Base-by-base conservation (phyloP, 2,113 vertebrate species). In the Hucho hucho region DNA sequence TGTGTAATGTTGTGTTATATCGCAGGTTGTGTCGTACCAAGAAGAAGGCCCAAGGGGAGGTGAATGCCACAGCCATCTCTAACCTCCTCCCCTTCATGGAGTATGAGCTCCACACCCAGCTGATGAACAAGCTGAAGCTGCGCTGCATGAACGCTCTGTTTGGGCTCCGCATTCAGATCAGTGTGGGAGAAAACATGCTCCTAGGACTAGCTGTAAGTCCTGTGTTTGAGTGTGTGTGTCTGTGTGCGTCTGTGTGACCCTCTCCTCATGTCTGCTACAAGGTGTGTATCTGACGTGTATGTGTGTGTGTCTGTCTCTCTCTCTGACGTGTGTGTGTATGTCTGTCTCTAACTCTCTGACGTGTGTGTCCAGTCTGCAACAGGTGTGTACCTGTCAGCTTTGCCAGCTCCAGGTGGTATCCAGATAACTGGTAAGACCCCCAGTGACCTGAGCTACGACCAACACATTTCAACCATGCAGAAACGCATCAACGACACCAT, bases 61-160 rank as follows among this genome's bases (percentile, higher is more conserved):
- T 95, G 37, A 99, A 99, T 1, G 98, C 98, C 0, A 98, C 96
- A 0, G 90, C 93, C 25, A 97, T 99, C 86, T 98, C 97, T 80
- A 99, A 97, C 89, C 92, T 98, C 71, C 76, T 99, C 79, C 98
- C 98, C 2, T 99, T 99, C 84, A 97, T 99, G 95, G 98, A 99
- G 77, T 99, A 99, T 13, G 98, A 99, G 88, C 93, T 99, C 9
- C 98, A 99, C 89, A 99, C 97, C 0, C 98, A 99, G 71, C 92
- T 99, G 77, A 97, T 99, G 97, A 99, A 98, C 90, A 99, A 99
- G 49, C 92, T 99, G 53, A 99, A 99, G 77, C 92, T 99, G 73
- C 96, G 95, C 28, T 95, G 94, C 83, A 99, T 99, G 98, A 99
- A 99, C 1, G 95, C 97, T 0, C 89, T 99, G 70, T 99, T 99